A percentile compares a stretch with the other conserved stretches of the same genome.
phyloP scores from a whole-genome alignment of 1,140 invertebrate species.

The Cheumatopsyche charites region DNA sequence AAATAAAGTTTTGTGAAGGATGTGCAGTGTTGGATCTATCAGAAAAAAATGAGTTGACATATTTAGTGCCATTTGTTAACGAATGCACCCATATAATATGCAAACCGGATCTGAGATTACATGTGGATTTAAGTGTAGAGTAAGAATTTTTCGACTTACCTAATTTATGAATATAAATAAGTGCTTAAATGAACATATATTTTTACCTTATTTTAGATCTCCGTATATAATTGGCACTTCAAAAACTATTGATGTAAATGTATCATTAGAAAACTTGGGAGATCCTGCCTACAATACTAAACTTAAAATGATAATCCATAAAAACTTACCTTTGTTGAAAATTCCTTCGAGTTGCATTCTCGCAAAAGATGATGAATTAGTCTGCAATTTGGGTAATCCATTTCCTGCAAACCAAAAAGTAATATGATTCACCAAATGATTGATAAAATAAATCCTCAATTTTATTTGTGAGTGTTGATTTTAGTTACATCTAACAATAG shows the following conservation, averaged over 20 bases:
- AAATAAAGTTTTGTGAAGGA: slow-evolving; percentile 36
- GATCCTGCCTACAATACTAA: slow-evolving; percentile 44
- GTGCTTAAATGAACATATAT: neutral
- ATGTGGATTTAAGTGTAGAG: slow-evolving; percentile 15
- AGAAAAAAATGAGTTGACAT: slow-evolving; percentile 8
- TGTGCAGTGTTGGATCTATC: slow-evolving; percentile 39
- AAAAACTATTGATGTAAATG: slow-evolving; percentile 33
- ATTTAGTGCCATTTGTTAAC: slow-evolving; percentile 40
- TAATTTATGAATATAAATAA: no score
- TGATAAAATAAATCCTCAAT: neutral
- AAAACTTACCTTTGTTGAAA: slow-evolving; percentile 27
- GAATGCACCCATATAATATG: slow-evolving; percentile 41
- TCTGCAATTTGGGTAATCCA: slow-evolving; percentile 44
- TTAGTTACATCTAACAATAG: slow-evolving; percentile 38
- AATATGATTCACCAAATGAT: neutral
- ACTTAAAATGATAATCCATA: slow-evolving; percentile 20
- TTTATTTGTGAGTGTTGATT: slow-evolving; percentile 32
- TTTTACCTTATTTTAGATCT: slow-evolving; percentile 40
- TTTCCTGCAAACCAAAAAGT: neutral
- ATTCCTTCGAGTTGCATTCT: slow-evolving; percentile 37
- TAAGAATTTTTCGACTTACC: no score
- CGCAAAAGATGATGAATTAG: slow-evolving; percentile 14
- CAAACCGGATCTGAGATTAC: slow-evolving; percentile 38
- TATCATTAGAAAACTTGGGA: slow-evolving; percentile 40
- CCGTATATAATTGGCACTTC: slow-evolving; percentile 40